phyloP scores from a whole-genome alignment of 2,113 vertebrate genomes.

The Illadopsis cleaveri region DNA sequence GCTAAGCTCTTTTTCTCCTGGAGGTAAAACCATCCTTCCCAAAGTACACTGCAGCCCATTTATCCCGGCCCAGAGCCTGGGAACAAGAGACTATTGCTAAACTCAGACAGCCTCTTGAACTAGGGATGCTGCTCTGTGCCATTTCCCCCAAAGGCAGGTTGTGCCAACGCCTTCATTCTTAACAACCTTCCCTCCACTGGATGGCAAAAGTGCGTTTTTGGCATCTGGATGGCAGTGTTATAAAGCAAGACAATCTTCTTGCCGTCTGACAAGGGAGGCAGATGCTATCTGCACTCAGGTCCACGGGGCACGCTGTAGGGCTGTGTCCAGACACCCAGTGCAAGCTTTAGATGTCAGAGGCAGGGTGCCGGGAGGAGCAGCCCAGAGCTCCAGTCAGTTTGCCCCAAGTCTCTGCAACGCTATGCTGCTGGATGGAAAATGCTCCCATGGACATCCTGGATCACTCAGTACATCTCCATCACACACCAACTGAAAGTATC shows the following conservation, averaged over 20 bases:
- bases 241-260: not conserved
- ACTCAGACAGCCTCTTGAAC: constrained; percentile 59
- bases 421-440: not conserved
- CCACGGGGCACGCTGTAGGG: not conserved
- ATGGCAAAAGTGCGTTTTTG: constrained; percentile 30
- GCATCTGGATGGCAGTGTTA: not conserved
- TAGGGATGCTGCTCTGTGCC: not conserved
- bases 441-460: not conserved
- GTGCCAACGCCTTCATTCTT: constrained; percentile 11
- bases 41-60: constrained; percentile 30
- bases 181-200: not conserved
- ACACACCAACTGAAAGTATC: not conserved
- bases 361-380: not conserved
- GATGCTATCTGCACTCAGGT: not conserved
- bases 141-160: constrained; percentile 41
- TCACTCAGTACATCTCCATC: not conserved
- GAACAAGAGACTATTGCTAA: constrained; percentile 59
- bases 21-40: constrained; percentile 44
- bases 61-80: constrained; percentile 58
- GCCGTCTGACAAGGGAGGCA: not conserved
- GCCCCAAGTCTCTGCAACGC: not conserved
- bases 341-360: not conserved
- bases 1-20: constrained; percentile 19
- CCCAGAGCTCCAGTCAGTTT: not conserved
- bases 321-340: constrained; percentile 13